A percentile compares a stretch with the other conserved stretches of the same genome.
Conservation (phyloP, 2,888 invertebrate species). For the Drosophila mimetica region DNA sequence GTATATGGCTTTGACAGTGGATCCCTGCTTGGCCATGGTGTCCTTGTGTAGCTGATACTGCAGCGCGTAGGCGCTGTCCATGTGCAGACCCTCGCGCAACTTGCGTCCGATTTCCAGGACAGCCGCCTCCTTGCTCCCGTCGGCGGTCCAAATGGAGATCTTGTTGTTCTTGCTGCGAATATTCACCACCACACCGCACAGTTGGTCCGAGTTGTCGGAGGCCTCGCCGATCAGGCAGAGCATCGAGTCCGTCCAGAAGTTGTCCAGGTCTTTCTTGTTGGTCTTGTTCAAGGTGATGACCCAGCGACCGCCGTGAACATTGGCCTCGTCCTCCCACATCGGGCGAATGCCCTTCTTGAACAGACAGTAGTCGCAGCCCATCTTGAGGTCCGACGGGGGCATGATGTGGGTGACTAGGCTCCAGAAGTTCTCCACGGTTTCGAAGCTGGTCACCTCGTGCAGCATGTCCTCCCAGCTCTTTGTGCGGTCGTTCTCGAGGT, state of each 20-base stretch:
- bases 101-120: constrained; percentile 94
- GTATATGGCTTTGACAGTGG: constrained; percentile 87
- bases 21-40: constrained; percentile 92
- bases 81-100: constrained; percentile 92
- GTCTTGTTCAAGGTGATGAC: constrained; percentile 89
- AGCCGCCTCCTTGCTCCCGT: constrained; percentile 90
- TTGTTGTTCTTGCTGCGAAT: constrained; percentile 95
- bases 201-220: constrained; percentile 94
- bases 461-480: constrained; percentile 96
- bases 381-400: constrained; percentile 90
- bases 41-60: constrained; percentile 92
- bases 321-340: constrained; percentile 95
- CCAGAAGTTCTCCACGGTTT: constrained; percentile 99
- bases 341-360: constrained; percentile 90
- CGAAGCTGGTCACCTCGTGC: constrained; percentile 95
- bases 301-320: constrained; percentile 94
- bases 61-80: constrained; percentile 85
- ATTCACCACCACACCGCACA: constrained; percentile 98
- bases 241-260: constrained; percentile 92
- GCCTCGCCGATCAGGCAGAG: constrained; percentile 96
- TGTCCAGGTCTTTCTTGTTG: constrained; percentile 89
- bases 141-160: constrained; percentile 95
- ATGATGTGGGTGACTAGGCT: constrained; percentile 94
- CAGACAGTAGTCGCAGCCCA: constrained; percentile 91
- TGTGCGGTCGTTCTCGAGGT: constrained; percentile 94